A percentile compares a stretch with the other conserved stretches of the same genome.
These are phyloP conservation scores for Piezodorus guildinii DNA, from an alignment of 1,140 invertebrate species.

Conservation along the genomic window DNA sequence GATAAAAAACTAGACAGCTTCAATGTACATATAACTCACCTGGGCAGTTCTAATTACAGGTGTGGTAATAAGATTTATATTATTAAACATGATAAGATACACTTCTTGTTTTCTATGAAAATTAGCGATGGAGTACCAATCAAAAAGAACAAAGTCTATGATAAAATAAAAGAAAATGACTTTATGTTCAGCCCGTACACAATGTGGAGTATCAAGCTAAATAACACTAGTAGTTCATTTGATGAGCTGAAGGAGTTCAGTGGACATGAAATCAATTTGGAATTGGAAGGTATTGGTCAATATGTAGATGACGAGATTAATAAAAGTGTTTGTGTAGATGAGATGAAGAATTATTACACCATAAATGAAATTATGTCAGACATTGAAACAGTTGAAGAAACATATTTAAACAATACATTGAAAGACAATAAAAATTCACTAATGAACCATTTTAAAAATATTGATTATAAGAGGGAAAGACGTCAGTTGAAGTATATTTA, in stretches of 20 bases:
- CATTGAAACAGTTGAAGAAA: too few relatives aligned
- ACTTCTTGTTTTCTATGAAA: background rate
- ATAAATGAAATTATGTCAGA: background rate
- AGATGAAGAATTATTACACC: background rate
- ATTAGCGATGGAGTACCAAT: background rate
- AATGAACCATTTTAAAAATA: too few relatives aligned
- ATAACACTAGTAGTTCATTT: background rate
- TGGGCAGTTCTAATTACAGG: background rate
- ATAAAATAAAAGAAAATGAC: background rate
- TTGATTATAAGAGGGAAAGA: too few relatives aligned
- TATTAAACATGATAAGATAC: background rate
- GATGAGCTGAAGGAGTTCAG: background rate
- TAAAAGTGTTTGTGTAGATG: background rate
- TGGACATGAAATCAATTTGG: background rate
- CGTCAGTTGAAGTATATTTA: too few relatives aligned
- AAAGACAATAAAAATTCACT: too few relatives aligned
- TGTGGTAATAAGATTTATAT: background rate
- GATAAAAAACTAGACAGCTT: background rate
- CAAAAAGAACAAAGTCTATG: background rate
- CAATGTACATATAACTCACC: background rate
- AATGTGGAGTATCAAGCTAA: background rate
- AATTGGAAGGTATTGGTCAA: background rate
- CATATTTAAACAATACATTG: too few relatives aligned
- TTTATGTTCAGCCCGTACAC: background rate
- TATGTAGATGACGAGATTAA: background rate